Percentiles rank a stretch among this genome's conserved stretches.
Evolutionary conservation across 2,113 vertebrate genomes (phyloP).

Genomic region (Hassar affinis): DNA sequence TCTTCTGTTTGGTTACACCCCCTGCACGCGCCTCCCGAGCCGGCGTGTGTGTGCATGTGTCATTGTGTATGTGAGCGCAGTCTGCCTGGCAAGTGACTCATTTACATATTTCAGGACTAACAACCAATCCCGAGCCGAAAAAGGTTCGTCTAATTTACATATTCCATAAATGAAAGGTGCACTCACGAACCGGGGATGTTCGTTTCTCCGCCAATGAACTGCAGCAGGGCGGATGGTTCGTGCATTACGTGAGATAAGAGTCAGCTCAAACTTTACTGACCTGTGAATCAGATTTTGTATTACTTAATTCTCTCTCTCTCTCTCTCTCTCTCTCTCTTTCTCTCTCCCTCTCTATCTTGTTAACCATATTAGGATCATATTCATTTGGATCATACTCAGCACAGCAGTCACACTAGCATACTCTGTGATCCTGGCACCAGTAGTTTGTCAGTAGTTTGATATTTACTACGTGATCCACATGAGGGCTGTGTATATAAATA

Average conservation of each 20-base stretch:
- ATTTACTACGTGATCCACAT: too few relatives aligned
- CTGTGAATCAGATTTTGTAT: neutral
- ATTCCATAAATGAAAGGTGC: neutral
- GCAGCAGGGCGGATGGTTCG: too few relatives aligned
- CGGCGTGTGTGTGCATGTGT: conserved; percentile 7
- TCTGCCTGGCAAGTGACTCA: neutral
- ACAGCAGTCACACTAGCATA: neutral
- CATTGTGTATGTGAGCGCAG: neutral
- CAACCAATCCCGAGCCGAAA: neutral
- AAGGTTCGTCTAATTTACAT: neutral
- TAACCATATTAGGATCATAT: neutral
- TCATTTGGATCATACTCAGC: neutral
- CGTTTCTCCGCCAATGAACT: neutral
- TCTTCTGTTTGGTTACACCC: neutral
- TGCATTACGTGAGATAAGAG: neutral
- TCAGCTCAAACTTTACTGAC: conserved; percentile 1
- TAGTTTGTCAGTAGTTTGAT: too few relatives aligned
- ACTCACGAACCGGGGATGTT: neutral
- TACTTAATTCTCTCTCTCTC: neutral
- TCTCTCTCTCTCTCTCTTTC: conserved; percentile 1
- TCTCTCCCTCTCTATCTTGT: too few relatives aligned
- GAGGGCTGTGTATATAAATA: too few relatives aligned
- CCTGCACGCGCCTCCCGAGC: neutral
- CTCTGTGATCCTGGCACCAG: too few relatives aligned
- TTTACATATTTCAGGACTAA: neutral